Evolutionary conservation across 2,797 vertebrate species (phyloP), one percentile per base, ranked within the genome.

Genomic region (Enteromius afrohamiltoni): DNA sequence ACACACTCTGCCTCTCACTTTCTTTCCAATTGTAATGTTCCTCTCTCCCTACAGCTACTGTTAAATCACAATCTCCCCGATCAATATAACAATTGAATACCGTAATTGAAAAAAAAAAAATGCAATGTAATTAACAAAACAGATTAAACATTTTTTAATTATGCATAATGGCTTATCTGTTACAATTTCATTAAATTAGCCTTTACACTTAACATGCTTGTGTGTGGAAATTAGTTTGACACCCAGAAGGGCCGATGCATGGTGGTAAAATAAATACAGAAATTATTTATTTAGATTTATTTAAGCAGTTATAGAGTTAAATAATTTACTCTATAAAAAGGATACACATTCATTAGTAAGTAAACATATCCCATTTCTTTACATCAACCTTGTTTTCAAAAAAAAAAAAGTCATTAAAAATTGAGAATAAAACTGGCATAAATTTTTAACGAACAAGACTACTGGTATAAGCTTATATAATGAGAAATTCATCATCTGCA

Each of bases 221-320:
- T 68, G 65, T 68, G 65, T 17, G 60, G 6, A 17, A 29, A 31
- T 31, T 31, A 31, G 6, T 64, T 17, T 31, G 60, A 16, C 34
- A 67, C 65, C 7, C 17, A 67, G 64, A 3, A 9, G 34, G 31
- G 29, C 31, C 31, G 37, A 37, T 37, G 8, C 17, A 67, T 8
- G 17, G 7, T 37, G 64, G 64, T 31, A 37, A 34, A 34, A 34
- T 10, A 67, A 67, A 34, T 8, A 34, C 17, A 17, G 34, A 34
- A 4, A 34, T 17, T 19, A 19, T 19, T 67, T 19, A 65, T 64
- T 17, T 31, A 17, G 7, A 16, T 64, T 31, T 6, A 37, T 67
- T 67, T 67, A 67, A 67, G 29, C 64, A 40, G 19, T 68, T 68
- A 68, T 64, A 34, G 17, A 68, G 34, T 68, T 31, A 31, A 64